These are phyloP conservation scores for Setipinna tenuifilis DNA, from an alignment of 2,797 vertebrate genomes.

Conservation along the genomic window DNA sequence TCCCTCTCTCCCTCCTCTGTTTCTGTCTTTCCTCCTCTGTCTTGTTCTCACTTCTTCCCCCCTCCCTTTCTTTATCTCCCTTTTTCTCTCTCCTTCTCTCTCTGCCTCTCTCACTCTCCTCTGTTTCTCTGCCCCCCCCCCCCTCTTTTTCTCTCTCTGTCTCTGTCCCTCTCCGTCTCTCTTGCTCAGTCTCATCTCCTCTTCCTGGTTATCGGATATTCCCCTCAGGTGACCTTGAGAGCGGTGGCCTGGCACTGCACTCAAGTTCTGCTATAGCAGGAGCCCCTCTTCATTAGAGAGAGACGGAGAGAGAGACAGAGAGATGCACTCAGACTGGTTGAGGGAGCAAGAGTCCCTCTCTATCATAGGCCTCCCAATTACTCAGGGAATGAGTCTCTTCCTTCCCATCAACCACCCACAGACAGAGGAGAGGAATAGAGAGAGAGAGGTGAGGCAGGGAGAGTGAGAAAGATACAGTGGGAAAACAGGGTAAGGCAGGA, in stretches of 20 bases:
- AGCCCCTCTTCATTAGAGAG: neutral
- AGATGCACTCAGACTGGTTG: too few relatives aligned
- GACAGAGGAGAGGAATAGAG: too few relatives aligned
- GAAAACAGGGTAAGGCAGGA: neutral
- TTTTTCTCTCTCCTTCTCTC: neutral
- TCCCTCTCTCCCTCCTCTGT: too few relatives aligned
- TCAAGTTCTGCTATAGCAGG: neutral
- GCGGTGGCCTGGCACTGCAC: neutral
- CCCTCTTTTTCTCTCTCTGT: neutral
- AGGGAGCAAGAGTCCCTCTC: too few relatives aligned
- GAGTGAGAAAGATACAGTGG: neutral
- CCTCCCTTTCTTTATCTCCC: neutral
- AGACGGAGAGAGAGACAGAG: too few relatives aligned
- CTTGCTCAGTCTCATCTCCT: neutral
- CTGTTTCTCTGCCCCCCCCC: neutral
- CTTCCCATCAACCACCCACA: neutral
- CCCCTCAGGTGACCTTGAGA: slow-evolving; percentile 30
- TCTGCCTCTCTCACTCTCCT: neutral
- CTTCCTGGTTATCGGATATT: neutral
- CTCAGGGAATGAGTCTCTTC: slow-evolving; percentile 31
- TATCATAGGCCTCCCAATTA: slow-evolving; percentile 26
- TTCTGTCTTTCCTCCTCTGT: neutral
- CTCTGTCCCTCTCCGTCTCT: neutral
- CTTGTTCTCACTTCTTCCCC: neutral
- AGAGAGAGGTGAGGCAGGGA: too few relatives aligned